phyloP scores from a whole-genome alignment of 2,797 vertebrate species.

The Poeciliopsis paucimaculata region DNA sequence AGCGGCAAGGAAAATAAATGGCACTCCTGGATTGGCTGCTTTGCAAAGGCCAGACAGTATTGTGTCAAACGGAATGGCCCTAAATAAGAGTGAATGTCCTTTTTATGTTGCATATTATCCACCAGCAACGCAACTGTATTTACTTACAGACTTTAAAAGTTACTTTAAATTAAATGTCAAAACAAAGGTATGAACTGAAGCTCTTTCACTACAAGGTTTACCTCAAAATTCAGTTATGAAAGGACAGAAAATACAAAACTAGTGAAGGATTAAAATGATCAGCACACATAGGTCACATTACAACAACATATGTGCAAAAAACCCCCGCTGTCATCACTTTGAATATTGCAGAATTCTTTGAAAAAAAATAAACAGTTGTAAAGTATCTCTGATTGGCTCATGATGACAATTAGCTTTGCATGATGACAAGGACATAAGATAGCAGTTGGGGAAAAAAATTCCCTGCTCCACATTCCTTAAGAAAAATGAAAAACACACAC shows the following conservation, averaged over 20 bases:
- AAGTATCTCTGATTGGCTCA: constrained; percentile 35
- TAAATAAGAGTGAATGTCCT: background rate
- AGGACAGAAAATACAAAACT: background rate
- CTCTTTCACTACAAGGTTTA: background rate
- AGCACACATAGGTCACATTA: background rate
- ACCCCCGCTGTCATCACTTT: background rate
- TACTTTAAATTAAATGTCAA: background rate
- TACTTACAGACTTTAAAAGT: background rate
- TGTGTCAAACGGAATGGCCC: background rate
- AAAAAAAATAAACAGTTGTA: constrained; percentile 2
- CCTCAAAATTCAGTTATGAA: background rate
- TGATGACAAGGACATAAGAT: constrained; percentile 27
- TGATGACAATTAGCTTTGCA: constrained; percentile 39
- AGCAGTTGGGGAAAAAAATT: constrained; percentile 11
- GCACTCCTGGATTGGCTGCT: background rate
- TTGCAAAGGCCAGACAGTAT: background rate
- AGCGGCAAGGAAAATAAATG: background rate
- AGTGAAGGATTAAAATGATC: background rate
- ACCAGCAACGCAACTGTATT: background rate
- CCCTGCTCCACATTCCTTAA: constrained; percentile 47
- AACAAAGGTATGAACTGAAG: background rate
- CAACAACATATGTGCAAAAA: background rate
- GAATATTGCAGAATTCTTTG: background rate
- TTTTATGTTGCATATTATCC: background rate
- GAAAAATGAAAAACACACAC: constrained; percentile 54